A percentile compares a stretch with the other conserved stretches of the same genome.
phyloP scores from a whole-genome alignment of 2,888 invertebrate species.

The Phrixothrix hirtus region DNA sequence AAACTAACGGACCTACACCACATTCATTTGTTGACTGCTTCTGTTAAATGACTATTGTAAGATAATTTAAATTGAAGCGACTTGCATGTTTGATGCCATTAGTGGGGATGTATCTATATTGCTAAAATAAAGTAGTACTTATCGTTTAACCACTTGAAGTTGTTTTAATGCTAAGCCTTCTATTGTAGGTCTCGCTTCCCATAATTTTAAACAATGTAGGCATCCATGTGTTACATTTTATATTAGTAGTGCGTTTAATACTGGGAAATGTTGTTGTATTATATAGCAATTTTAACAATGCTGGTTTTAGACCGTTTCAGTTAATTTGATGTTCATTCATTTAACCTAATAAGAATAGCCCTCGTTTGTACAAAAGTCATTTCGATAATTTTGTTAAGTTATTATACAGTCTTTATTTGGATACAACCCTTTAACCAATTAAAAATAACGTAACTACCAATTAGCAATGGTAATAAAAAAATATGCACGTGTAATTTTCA shows the following conservation, averaged over 20 bases:
- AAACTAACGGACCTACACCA: constrained; percentile 20
- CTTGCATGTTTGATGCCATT: constrained; percentile 2
- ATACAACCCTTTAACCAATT: too few species aligned
- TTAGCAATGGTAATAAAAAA: too few species aligned
- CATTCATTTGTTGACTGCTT: constrained; percentile 1
- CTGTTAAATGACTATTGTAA: constrained; percentile 1
- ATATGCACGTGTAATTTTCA: too few species aligned
- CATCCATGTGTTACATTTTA: constrained; percentile 7
- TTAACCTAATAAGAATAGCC: constrained; percentile 16
- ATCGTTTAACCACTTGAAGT: too few species aligned
- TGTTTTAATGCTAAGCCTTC: constrained; percentile 1
- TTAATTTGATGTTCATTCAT: constrained; percentile 15
- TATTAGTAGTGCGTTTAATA: constrained; percentile 5
- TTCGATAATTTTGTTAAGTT: too few species aligned
- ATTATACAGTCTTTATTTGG: too few species aligned
- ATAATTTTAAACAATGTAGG: constrained; percentile 4
- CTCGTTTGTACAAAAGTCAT: too few species aligned
- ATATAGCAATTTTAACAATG: constrained; percentile 5
- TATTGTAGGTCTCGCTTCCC: constrained; percentile 4
- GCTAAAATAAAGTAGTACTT: too few species aligned
- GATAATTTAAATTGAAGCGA: background rate
- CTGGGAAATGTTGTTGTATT: constrained; percentile 1
- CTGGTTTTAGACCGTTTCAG: constrained; percentile 4
- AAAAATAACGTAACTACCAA: too few species aligned
- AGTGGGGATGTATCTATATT: too few species aligned